These are phyloP conservation scores for Oncopodura yosiiana DNA, from an alignment of 1,140 invertebrate genomes.

Conservation along the genomic window DNA sequence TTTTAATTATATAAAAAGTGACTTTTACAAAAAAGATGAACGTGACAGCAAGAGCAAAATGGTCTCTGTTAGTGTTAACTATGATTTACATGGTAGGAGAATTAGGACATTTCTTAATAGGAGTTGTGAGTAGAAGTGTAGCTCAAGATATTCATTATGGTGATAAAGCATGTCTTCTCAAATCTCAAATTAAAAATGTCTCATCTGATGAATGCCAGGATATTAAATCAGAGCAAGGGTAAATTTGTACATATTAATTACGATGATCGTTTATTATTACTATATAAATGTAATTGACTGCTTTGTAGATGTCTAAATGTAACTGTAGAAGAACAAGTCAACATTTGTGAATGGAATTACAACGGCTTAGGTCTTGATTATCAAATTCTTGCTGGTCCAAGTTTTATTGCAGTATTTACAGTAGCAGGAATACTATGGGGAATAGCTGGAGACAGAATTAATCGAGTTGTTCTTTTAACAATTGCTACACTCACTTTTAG, in stretches of 20 bases:
- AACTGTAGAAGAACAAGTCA: conserved; percentile 48
- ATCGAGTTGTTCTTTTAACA: conserved; percentile 58
- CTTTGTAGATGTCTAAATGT: conserved; percentile 2
- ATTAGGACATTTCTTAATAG: conserved; percentile 75
- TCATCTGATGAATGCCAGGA: conserved; percentile 53
- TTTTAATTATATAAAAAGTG: no score
- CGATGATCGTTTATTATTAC: not conserved
- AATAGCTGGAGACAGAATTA: conserved; percentile 67
- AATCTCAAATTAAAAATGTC: conserved; percentile 47
- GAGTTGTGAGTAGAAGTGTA: conserved; percentile 72
- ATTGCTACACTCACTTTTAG: conserved; percentile 70
- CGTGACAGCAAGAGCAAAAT: conserved; percentile 36
- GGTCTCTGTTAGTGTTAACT: conserved; percentile 64
- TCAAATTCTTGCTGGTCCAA: conserved; percentile 81
- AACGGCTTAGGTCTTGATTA: conserved; percentile 84
- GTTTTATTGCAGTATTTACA: conserved; percentile 83
- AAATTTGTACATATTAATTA: conserved; percentile 37
- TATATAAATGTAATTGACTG: not conserved
- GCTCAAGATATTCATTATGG: conserved; percentile 76
- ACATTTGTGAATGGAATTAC: conserved; percentile 81
- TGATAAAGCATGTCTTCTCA: conserved; percentile 73
- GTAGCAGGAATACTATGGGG: conserved; percentile 73
- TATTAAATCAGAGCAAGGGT: conserved; percentile 53
- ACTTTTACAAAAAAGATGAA: not conserved
- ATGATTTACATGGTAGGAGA: conserved; percentile 73